phyloP scores from a whole-genome alignment of 2,797 vertebrate genomes.

The Florisuga fusca region DNA sequence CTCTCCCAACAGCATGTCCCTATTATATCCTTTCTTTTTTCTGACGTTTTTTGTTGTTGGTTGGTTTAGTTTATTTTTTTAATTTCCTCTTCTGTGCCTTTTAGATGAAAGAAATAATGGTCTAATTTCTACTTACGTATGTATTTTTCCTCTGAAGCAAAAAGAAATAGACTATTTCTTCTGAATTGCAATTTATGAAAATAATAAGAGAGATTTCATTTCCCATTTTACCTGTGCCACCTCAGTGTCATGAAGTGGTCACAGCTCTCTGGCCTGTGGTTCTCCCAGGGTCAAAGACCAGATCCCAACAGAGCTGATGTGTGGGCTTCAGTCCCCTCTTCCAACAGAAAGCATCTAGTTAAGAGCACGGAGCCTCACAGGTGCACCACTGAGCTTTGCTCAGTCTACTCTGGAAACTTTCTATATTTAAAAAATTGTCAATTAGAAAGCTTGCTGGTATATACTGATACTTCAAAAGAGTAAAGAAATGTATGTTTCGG shows the following conservation, averaged over 20 bases:
- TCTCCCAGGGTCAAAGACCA: neutral
- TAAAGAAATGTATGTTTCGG: constrained; percentile 27
- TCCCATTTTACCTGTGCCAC: neutral
- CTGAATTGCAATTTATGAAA: neutral
- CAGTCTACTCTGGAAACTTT: neutral
- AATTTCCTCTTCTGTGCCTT: neutral
- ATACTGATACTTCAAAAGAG: constrained; percentile 46
- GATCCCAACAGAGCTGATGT: neutral
- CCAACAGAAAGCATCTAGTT: accelerated
- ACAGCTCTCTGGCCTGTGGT: neutral
- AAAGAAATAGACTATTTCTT: neutral
- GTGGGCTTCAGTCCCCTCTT: neutral
- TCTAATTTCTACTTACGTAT: neutral
- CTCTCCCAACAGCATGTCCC: neutral
- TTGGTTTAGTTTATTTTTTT: neutral
- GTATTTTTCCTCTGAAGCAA: neutral
- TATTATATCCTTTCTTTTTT: neutral
- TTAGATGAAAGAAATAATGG: neutral
- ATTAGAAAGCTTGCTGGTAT: constrained; percentile 39
- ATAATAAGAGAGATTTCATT: neutral
- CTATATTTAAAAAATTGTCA: neutral
- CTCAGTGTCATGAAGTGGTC: neutral
- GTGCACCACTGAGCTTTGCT: neutral
- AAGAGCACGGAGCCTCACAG: neutral
- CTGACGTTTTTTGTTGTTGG: no score